phyloP scores from a whole-genome alignment of 2,113 vertebrate genomes.

The Pterocles burchelli region DNA sequence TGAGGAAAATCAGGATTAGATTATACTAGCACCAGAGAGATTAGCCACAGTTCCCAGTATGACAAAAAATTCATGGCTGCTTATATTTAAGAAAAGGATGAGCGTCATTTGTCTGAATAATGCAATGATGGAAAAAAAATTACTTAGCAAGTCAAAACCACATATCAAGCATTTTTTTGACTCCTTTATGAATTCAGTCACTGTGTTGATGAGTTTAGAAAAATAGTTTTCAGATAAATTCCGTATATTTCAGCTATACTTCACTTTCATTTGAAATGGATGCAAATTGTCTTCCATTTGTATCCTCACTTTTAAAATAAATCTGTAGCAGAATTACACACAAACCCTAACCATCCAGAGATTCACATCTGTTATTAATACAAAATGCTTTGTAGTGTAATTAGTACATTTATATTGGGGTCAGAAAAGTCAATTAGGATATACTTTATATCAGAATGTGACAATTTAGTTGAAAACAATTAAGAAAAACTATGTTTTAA shows the following conservation, averaged over 20 bases:
- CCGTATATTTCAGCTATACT: not conserved
- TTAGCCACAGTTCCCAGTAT: not conserved
- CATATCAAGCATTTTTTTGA: not conserved
- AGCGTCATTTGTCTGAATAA: not conserved
- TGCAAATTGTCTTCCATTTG: not conserved
- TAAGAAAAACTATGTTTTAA: not conserved
- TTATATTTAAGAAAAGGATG: not conserved
- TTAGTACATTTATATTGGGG: not conserved
- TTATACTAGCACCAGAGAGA: not conserved
- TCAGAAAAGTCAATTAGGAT: not conserved
- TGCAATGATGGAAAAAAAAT: not conserved
- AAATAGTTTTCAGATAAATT: not conserved
- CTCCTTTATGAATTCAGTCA: not conserved
- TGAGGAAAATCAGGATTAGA: not conserved
- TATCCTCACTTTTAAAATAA: not conserved
- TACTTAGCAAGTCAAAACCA: not conserved
- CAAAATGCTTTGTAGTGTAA: not conserved
- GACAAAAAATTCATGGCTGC: not conserved
- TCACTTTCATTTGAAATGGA: not conserved
- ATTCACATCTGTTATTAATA: not conserved
- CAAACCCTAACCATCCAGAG: not conserved
- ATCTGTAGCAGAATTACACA: not conserved
- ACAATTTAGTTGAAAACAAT: not conserved
- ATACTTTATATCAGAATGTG: not conserved
- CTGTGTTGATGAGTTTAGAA: not conserved